Conservation (phyloP, 1,140 invertebrate genomes). For the Branchinecta lynchi region DNA sequence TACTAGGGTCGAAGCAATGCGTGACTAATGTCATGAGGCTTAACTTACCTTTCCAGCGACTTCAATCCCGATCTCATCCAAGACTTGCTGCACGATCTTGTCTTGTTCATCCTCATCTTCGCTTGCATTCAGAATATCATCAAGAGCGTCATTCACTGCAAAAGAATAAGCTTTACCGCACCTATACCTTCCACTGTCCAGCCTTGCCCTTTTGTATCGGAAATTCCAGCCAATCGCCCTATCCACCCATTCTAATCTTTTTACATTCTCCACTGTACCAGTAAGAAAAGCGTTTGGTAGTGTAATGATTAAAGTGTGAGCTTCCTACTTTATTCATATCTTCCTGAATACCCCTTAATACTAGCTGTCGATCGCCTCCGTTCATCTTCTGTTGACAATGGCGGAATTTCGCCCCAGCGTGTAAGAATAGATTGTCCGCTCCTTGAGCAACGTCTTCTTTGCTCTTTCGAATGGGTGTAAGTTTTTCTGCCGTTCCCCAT, state of each 20-base stretch:
- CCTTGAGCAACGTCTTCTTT: too few species aligned
- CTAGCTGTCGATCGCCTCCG: too few species aligned
- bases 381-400: too few species aligned
- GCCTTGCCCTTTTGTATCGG: background rate
- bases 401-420: too few species aligned
- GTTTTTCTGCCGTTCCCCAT: too few species aligned
- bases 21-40: too few species aligned
- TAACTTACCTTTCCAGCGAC: conserved; percentile 59
- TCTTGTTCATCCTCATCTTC: conserved; percentile 80
- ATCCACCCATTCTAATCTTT: background rate
- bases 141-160: conserved; percentile 72
- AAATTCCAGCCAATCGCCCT: background rate
- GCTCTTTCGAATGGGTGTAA: too few species aligned
- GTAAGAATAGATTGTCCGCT: too few species aligned
- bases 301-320: too few species aligned
- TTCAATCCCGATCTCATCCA: conserved; percentile 93
- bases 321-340: too few species aligned
- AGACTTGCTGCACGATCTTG: conserved; percentile 64
- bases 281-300: background rate
- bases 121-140: conserved; percentile 72
- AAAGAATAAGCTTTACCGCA: conserved; percentile 26
- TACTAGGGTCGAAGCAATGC: too few species aligned
- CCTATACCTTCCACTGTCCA: background rate
- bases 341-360: too few species aligned
- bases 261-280: background rate